Evolutionary conservation across 2,888 invertebrate genomes (phyloP), one percentile per base, ranked within the genome.

Genomic region (Sacculina carcini): DNA sequence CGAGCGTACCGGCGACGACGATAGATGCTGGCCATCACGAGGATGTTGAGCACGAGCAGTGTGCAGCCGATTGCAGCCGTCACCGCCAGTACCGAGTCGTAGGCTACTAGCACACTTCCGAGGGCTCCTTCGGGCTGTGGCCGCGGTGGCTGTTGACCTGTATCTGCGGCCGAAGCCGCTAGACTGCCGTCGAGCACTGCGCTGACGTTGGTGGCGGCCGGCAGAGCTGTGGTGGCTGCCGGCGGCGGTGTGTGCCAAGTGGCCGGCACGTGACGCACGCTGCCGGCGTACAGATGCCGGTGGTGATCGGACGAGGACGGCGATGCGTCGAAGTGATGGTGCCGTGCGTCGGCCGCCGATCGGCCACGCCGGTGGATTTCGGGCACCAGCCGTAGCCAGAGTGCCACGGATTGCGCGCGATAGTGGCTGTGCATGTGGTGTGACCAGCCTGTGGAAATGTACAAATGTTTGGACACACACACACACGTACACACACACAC

Each of bases 41-140:
- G 69, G 40, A 90, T 83, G 63, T 92, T 92, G 4, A 90, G 69
- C 60, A 90, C 85, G 19, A 92, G 72, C 53, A 92, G 67, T 5
- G 86, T 86, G 62, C 89, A 87, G 32, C 92, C 92, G 57, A 92
- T 87, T 47, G 89, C 90, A 59, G 92, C 86, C n/a, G 87, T 89
- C 0, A 87, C 84, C 65, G 85, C 85, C 14, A 89, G 67, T 2
- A 87, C 87, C 5, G 87, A 86, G 0, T 84, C 84, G 61, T 87
- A 87, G 1, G 84, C 58, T 66, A 61, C 9, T n/a, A n/a, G n/a
- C n/a, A n/a, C n/a, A n/a, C n/a, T n/a, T 2, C 28, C 26, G 44
- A 44, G 29, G 28, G 26, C 16, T 16, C 28, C 32, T 32, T 12
- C 3, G 9, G n/a, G 2, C 28, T 9, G 2, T 3, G 9, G 14